A percentile compares a stretch with the other conserved stretches of the same genome.
These are phyloP conservation scores for Ethmia dodecea DNA, from an alignment of 2,888 invertebrate genomes.

Conservation along the genomic window DNA sequence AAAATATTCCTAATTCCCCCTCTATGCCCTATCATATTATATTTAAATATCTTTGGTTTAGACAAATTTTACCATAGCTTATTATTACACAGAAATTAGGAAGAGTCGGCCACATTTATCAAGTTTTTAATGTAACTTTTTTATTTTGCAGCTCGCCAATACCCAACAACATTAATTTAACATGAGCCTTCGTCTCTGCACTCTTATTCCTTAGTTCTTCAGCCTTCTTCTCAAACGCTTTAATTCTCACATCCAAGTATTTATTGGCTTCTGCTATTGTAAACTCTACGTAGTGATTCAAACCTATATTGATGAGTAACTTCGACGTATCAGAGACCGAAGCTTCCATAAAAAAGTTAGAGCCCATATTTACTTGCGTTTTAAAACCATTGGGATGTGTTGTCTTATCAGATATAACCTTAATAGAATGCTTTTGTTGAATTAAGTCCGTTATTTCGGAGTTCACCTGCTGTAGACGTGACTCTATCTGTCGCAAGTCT, in stretches of 20 bases:
- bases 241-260: slow-evolving; percentile 83
- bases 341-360: slow-evolving; percentile 89
- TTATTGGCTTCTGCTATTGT: slow-evolving; percentile 82
- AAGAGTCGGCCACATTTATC: no score
- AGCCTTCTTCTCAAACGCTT: slow-evolving; percentile 79
- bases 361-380: slow-evolving; percentile 85
- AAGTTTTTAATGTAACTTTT: no score
- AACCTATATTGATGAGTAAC: slow-evolving; percentile 85
- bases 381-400: slow-evolving; percentile 66
- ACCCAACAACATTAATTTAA: slow-evolving; percentile 85
- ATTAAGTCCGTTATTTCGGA: slow-evolving; percentile 83
- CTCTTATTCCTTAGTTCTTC: slow-evolving; percentile 81
- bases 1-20: no score
- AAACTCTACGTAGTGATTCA: slow-evolving; percentile 86
- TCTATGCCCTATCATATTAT: no score
- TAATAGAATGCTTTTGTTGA: slow-evolving; percentile 84
- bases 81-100: no score
- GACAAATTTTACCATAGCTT: no score
- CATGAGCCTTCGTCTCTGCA: slow-evolving; percentile 85
- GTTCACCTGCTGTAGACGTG: slow-evolving; percentile 79
- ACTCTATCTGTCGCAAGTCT: slow-evolving; percentile 80
- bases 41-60: no score
- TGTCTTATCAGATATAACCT: slow-evolving; percentile 77
- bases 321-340: slow-evolving; percentile 80
- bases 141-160: slow-evolving; percentile 76